These are phyloP conservation scores for Nephrotoma flavescens DNA, from an alignment of 2,888 invertebrate genomes.

Conservation along the genomic window DNA sequence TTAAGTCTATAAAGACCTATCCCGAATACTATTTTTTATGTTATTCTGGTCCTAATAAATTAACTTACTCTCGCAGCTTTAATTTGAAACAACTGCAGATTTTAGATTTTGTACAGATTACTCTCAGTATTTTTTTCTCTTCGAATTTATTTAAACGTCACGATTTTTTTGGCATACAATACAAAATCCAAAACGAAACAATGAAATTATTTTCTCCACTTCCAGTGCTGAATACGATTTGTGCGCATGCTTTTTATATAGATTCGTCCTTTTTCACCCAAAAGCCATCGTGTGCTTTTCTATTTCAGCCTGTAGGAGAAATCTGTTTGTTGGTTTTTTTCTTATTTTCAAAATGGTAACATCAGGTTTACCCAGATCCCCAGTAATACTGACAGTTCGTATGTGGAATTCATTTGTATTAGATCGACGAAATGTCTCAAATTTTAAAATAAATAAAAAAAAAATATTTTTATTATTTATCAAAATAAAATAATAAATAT, in stretches of 20 bases:
- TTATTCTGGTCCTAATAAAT: neutral
- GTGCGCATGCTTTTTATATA: neutral
- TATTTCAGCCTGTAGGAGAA: neutral
- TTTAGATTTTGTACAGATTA: neutral
- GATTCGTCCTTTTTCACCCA: neutral
- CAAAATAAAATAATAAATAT: neutral
- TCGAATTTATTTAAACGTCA: neutral
- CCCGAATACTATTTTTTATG: neutral
- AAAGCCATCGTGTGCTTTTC: neutral
- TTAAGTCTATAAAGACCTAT: neutral
- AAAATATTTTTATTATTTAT: neutral
- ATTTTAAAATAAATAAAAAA: neutral
- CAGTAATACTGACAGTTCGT: neutral
- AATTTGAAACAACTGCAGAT: neutral
- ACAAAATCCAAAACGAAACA: neutral
- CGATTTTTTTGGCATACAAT: neutral
- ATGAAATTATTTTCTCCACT: neutral
- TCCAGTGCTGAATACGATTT: neutral
- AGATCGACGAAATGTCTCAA: neutral
- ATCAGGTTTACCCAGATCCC: neutral
- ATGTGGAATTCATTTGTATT: neutral
- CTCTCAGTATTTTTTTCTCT: neutral
- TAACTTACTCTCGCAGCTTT: neutral
- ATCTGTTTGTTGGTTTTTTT: neutral
- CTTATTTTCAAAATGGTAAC: neutral